Conservation (phyloP, 2,113 vertebrate species). For the Tetraodon nigroviridis region DNA sequence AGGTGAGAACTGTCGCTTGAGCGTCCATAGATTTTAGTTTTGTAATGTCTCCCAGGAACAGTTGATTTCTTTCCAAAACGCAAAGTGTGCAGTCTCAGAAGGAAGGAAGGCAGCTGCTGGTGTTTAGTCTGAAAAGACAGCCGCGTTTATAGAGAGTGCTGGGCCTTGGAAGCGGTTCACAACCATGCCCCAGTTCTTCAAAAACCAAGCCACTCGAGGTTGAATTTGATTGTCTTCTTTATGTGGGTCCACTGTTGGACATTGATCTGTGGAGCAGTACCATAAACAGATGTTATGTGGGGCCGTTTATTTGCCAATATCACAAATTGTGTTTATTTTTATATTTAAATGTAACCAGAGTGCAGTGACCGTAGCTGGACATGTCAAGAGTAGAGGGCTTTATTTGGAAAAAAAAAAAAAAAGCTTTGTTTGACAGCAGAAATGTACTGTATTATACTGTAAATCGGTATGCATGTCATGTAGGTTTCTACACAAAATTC, state of each 20-base stretch:
- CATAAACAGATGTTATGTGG: background rate
- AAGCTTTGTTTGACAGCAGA: conserved; percentile 49
- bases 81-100: conserved; percentile 9
- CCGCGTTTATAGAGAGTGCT: conserved; percentile 11
- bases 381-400: conserved; percentile 27
- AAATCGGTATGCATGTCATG: conserved; percentile 67
- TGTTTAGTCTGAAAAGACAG: conserved; percentile 7
- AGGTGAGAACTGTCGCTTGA: conserved; percentile 33
- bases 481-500: conserved; percentile 35
- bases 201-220: conserved; percentile 5
- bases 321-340: background rate
- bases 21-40: conserved; percentile 22
- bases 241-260: conserved; percentile 10
- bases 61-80: background rate
- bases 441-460: conserved; percentile 60
- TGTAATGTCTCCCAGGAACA: conserved; percentile 3
- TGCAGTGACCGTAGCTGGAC: conserved; percentile 13
- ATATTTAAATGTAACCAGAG: conserved; percentile 1
- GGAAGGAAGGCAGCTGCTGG: conserved; percentile 14
- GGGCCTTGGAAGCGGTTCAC: conserved; percentile 31
- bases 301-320: background rate
- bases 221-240: conserved; percentile 16
- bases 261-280: background rate
- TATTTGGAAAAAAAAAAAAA: conserved; percentile 25
- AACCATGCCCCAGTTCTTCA: conserved; percentile 15